A percentile compares a stretch with the other conserved stretches of the same genome.
Evolutionary conservation across 2,113 vertebrate genomes (phyloP).

Genomic region (Callorhinus ursinus): DNA sequence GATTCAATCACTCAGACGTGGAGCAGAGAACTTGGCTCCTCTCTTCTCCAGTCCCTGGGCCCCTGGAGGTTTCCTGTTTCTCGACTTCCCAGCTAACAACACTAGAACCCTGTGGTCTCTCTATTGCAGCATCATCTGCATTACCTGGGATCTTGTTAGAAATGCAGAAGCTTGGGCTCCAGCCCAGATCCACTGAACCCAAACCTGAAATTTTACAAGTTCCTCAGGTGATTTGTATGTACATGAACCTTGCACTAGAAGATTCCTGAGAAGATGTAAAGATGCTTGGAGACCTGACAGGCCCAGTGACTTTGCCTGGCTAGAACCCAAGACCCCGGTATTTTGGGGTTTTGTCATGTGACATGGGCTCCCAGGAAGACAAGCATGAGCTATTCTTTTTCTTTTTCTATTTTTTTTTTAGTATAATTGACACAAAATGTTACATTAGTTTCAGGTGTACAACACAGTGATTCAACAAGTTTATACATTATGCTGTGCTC

Average conservation of each 20-base stretch:
- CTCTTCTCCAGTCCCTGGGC: neutral
- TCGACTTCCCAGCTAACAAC: neutral
- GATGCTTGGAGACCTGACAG: neutral
- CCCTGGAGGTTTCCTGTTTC: neutral
- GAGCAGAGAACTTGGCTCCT: neutral
- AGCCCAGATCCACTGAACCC: neutral
- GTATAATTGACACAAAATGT: neutral
- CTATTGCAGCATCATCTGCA: neutral
- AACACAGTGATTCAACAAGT: neutral
- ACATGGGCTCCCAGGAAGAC: neutral
- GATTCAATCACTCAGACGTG: neutral
- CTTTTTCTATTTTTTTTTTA: neutral
- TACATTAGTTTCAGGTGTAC: neutral
- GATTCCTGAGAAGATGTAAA: neutral
- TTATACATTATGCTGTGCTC: neutral
- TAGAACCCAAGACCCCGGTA: neutral
- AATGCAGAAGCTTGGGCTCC: neutral
- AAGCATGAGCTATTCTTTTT: neutral
- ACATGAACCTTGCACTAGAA: neutral
- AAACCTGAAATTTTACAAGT: neutral
- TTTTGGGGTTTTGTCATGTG: neutral
- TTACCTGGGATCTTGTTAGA: neutral
- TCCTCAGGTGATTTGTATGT: no score
- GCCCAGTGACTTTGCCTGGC: neutral
- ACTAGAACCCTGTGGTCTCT: neutral